Base-by-base conservation (phyloP, 1,140 invertebrate species). In the Drosophila persimilis region DNA sequence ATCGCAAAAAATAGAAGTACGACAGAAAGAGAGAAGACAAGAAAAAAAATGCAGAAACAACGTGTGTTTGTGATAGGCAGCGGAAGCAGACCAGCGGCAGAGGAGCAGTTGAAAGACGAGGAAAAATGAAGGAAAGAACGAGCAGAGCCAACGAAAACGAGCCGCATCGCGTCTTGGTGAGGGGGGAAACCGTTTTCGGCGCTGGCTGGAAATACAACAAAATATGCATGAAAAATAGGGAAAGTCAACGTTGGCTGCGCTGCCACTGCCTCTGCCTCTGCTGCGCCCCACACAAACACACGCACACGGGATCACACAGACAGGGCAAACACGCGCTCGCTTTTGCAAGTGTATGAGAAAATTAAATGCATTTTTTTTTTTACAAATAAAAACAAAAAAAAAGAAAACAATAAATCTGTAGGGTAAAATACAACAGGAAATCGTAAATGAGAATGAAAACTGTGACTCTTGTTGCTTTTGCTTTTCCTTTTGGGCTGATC, bases 11-110 rank as follows among this genome's bases (percentile, higher is more conserved):
- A 35, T 41, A 22, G 41, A 39, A 59, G 72, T 39, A 51, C 56
- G 51, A 61, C 41, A 43, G 46, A 17, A 39, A 45, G 15, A 24
- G 13, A 52, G 6, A 55, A 54, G 13, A 41, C 48, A 62, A 73
- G 62, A 72, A 59, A 80, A 70, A 76, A 69, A 67, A 74, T 70
- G 59, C 70, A 78, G 74, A 80, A 83, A 84, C 75, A 81, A 85
- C 76, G 80, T 84, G 80, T 67, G 73, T 75, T 64, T 54, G 58
- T 55, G 35, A 58, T 57, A 55, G 45, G 62, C 72, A 66, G 62
- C 69, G 67, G 58, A 61, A 69, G 41, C 57, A 41, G 39, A 41
- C 29, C n/a, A 29, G 29, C 29, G 47, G 61, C 29, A 39, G 54
- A 61, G 65, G 44, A 53, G 43, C 46, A 48, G 46, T 47, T 61